Base-by-base conservation (phyloP, 2,888 invertebrate genomes). In the Pomacea canaliculata region DNA sequence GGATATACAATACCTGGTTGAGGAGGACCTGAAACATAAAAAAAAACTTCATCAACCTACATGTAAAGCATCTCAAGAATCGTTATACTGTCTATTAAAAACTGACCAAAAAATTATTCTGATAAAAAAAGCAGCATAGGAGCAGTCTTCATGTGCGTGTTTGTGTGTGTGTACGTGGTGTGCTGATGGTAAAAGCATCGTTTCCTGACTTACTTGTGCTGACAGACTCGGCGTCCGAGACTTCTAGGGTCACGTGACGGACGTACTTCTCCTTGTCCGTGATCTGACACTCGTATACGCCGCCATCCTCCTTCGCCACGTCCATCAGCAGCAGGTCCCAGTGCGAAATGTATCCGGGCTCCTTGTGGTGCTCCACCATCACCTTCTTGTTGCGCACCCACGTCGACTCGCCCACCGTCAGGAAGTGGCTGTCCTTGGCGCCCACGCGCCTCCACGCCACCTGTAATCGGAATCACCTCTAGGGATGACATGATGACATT, bases 211-310 rank as follows among this genome's bases (percentile, higher is more conserved):
- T n/a, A 27, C n/a, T n/a, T 7, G n/a, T 63, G 19, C 63, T 63
- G 63, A 63, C 19, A 12, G n/a, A 12, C 27, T 27, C 10, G 7
- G 19, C 10, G 46, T 49, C 73, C 27, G 72, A 51, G 13, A 77
- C 56, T 9, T 63, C 69, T 27, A 77, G 65, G n/a, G 69, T 69
- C n/a, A 77, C 65, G 65, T 71, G 27, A 18, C 76, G 72, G 13
- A 70, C 70, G 23, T 71, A 48, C 48, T 72, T 74, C 19, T 76
- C 71, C 66, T 80, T 80, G 70, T 80, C 80, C 37, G 81, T 83
- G 46, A 84, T 80, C 79, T 84, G 84, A 56, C 84, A 84, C 68
- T 84, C 81, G 71, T 84, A 84, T 1, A 76, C 77, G 0, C 84
- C 84, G 1, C 78, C 73, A 73, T 83, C 80, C 5, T 68, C 62